phyloP scores from a whole-genome alignment of 1,140 invertebrate species.

The Euura saliciscinereae region DNA sequence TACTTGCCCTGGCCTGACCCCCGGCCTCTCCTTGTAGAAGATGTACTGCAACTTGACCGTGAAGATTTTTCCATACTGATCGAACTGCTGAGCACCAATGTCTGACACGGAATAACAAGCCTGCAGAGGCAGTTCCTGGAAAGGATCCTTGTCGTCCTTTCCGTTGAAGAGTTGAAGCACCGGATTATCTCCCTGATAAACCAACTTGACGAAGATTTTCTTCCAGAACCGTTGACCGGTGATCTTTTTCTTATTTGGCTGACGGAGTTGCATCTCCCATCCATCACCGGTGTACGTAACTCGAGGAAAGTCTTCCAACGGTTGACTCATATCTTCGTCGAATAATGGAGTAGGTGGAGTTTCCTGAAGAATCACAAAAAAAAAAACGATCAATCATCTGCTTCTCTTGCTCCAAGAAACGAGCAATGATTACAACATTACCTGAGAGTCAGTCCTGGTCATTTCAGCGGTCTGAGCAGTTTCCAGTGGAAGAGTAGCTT shows the following conservation, averaged over 20 bases:
- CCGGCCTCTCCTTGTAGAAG: constrained; percentile 97
- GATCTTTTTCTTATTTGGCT: constrained; percentile 98
- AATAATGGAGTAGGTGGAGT: constrained; percentile 90
- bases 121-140: constrained; percentile 91
- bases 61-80: constrained; percentile 99
- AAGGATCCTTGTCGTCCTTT: constrained; percentile 86
- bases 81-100: constrained; percentile 94
- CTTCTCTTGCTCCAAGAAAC: not conserved
- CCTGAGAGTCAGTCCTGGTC: constrained; percentile 54
- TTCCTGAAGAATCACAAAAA: constrained; percentile 60
- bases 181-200: constrained; percentile 80
- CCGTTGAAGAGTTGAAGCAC: constrained; percentile 86
- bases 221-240: constrained; percentile 98
- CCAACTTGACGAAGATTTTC: constrained; percentile 88
- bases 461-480: constrained; percentile 38
- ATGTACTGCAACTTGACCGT: constrained; percentile 98
- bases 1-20: constrained; percentile 94
- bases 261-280: constrained; percentile 96
- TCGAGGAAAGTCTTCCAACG: constrained; percentile 90
- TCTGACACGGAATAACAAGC: constrained; percentile 92
- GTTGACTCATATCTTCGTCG: constrained; percentile 93
- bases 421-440: constrained; percentile 14
- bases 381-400: constrained; percentile 12
- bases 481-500: constrained; percentile 44
- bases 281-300: constrained; percentile 81